Evolutionary conservation across 2,888 invertebrate genomes (phyloP).

Genomic region (Hanleya hanleyi): DNA sequence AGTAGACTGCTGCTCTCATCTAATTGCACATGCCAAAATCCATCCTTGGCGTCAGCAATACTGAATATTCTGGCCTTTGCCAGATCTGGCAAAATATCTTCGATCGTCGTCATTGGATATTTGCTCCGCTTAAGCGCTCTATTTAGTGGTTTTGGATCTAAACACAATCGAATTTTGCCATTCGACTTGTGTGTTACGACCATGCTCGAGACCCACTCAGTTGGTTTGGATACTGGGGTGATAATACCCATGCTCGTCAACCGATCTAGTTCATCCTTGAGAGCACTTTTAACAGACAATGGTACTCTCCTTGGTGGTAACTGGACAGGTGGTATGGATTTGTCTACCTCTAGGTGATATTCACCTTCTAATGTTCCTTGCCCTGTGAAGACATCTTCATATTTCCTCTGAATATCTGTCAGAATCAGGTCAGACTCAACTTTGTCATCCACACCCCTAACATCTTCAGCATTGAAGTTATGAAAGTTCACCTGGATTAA

Average conservation of each 20-base stretch:
- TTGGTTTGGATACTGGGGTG: conserved; percentile 20
- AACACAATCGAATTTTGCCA: conserved; percentile 26
- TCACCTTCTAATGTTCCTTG: conserved; percentile 3
- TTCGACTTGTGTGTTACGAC: conserved; percentile 23
- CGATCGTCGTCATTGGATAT: conserved; percentile 17
- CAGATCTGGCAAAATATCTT: conserved; percentile 20
- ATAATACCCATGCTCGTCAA: conserved; percentile 13
- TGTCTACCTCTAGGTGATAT: conserved; percentile 9
- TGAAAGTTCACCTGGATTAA: conserved; percentile 30
- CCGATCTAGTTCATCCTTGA: background rate
- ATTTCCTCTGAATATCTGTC: conserved; percentile 2
- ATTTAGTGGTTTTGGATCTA: conserved; percentile 36
- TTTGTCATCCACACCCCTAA: background rate
- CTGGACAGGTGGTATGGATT: background rate
- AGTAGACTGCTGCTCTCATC: conserved; percentile 29
- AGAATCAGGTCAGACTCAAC: background rate
- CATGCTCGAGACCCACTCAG: conserved; percentile 36
- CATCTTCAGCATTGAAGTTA: conserved; percentile 14
- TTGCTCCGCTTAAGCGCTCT: conserved; percentile 25
- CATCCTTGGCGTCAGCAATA: conserved; percentile 23
- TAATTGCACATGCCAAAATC: conserved; percentile 31
- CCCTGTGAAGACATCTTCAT: conserved; percentile 3
- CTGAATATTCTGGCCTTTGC: conserved; percentile 8
- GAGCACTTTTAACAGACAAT: background rate
- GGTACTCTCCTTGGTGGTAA: background rate